Base-by-base conservation (phyloP, 2,888 invertebrate species). In the Synergus itoensis region DNA sequence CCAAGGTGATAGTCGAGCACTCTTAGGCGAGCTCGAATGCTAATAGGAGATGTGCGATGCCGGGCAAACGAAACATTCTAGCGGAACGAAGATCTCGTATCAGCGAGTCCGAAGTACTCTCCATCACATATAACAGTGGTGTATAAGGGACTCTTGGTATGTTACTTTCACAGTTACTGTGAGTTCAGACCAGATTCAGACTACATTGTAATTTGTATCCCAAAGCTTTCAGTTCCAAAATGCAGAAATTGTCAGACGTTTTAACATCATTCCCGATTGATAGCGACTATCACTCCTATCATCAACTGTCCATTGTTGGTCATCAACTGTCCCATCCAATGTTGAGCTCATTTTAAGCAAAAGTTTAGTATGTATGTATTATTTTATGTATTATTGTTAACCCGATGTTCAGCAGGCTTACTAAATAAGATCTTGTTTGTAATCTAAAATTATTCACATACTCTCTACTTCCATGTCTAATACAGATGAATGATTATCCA, bases 11-110 rank as follows among this genome's bases (percentile, higher is more conserved):
- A 76, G 67, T 69, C 67, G 69, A 57, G 76, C 80, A 80, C 83
- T 81, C 83, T 82, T 84, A 80, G 84, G 84, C 82, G 80, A 84
- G 81, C 84, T 85, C 84, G 85, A 87, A 89, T 88, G 89, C 89
- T 89, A 90, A 89, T 89, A 87, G 87, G 86, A 88, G 89, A 89
- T 88, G 86, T 87, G 88, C 77, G 79, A 67, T 76, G 79, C 77
- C 53, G 60, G 77, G 86, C 88, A 87, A 87, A 88, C 88, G 86
- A 84, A 88, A 88, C 89, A 89, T 90, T 89, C 88, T 89, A 85
- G 82, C 85, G 84, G 86, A 86, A 88, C 87, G 85, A 86, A 89
- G 89, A 87, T 89, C 87, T 85, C 87, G 86, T 90, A 89, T 90
- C 90, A 87, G 85, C 86, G 84, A 88, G 86, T 86, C 85, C 77